phyloP scores from a whole-genome alignment of 2,888 invertebrate genomes.

The Pyrrhia umbra region DNA sequence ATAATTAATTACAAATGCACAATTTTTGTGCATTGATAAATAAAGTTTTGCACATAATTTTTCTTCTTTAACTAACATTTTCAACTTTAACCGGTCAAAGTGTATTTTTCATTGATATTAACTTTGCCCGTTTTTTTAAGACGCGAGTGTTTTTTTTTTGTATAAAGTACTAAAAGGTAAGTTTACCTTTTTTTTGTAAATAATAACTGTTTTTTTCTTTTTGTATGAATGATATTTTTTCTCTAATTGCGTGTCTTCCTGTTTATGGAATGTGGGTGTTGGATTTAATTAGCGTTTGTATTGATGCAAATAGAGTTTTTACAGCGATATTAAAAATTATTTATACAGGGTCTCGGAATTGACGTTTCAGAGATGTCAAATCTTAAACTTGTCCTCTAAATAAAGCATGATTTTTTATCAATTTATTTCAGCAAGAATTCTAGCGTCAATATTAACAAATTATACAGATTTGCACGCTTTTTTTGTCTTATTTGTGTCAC shows the following conservation, averaged over 20 bases:
- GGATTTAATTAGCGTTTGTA: conserved; percentile 4
- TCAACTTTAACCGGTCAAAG: conserved; percentile 14
- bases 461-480: no score
- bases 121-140: conserved; percentile 2
- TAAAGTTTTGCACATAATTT: neutral
- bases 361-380: no score
- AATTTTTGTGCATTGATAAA: neutral
- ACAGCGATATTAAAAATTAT: no score
- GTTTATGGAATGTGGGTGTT: conserved; percentile 3
- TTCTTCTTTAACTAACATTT: neutral
- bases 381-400: no score
- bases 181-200: conserved; percentile 54
- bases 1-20: neutral
- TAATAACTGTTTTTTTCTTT: conserved; percentile 23
- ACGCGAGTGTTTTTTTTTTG: conserved; percentile 45
- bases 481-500: no score
- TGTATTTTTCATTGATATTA: neutral
- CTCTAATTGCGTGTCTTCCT: neutral
- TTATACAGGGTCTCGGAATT: no score
- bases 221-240: neutral
- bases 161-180: conserved; percentile 45
- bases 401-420: no score
- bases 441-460: no score
- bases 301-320: neutral
- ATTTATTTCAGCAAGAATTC: no score